Percentiles rank a stretch among this genome's conserved stretches.
These are phyloP conservation scores for Podarcis siculus DNA, from an alignment of 2,797 vertebrate species.

Conservation along the genomic window DNA sequence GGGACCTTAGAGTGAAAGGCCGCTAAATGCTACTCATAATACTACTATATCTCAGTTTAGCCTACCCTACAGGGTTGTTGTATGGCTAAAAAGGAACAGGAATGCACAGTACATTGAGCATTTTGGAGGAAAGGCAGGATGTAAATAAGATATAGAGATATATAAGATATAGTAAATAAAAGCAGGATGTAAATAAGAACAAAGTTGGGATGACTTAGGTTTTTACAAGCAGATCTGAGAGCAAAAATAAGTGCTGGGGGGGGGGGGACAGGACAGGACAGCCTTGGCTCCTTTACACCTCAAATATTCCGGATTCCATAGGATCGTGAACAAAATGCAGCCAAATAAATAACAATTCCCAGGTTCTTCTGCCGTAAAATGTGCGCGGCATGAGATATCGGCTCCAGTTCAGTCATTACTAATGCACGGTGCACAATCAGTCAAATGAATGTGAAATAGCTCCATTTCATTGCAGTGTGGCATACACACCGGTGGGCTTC, in stretches of 20 bases:
- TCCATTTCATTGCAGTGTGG: background rate
- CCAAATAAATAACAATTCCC: background rate
- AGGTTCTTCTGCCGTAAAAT: background rate
- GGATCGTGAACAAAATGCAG: background rate
- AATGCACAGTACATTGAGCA: too few relatives aligned
- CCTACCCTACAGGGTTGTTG: background rate
- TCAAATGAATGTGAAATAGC: background rate
- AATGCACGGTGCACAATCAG: background rate
- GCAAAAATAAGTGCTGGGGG: background rate
- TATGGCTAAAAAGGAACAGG: background rate
- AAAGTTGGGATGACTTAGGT: background rate
- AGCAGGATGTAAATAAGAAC: too few relatives aligned
- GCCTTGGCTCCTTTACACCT: background rate
- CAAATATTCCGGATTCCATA: background rate
- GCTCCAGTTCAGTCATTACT: background rate
- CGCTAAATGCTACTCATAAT: too few relatives aligned
- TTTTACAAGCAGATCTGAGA: background rate
- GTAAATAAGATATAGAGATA: too few relatives aligned
- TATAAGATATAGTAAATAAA: too few relatives aligned
- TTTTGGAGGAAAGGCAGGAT: background rate
- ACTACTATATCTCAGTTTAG: background rate
- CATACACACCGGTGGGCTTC: background rate
- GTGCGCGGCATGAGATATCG: background rate
- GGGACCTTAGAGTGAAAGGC: too few relatives aligned
- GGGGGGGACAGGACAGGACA: background rate